phyloP scores from a whole-genome alignment of 1,140 invertebrate species.

The Lucilia cuprina region DNA sequence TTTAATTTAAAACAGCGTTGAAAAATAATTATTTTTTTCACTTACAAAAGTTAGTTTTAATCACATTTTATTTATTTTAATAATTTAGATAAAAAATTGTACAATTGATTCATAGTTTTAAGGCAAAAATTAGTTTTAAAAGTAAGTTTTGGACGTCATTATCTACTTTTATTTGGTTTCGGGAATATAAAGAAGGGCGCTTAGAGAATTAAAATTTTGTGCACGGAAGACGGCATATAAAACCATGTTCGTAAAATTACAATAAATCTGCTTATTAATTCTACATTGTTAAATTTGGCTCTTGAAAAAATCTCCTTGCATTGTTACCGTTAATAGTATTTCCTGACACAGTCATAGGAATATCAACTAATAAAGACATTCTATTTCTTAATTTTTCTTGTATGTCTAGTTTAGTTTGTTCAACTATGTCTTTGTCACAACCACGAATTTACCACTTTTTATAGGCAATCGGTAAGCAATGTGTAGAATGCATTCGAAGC shows the following conservation, averaged over 20 bases:
- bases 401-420: not conserved
- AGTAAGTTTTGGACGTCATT: no score
- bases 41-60: no score
- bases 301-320: not conserved
- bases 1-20: no score
- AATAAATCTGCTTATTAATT: not conserved
- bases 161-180: no score
- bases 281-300: not conserved
- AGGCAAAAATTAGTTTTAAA: no score
- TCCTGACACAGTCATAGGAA: not conserved
- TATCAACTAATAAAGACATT: not conserved
- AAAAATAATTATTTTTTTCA: no score
- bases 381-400: not conserved
- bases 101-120: no score
- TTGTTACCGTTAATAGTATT: not conserved
- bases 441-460: not conserved
- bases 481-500: not conserved
- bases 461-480: not conserved
- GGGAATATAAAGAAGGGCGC: no score
- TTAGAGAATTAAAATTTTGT: no score
- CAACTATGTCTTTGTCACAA: not conserved
- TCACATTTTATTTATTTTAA: no score
- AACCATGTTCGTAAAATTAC: not conserved
- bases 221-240: no score
- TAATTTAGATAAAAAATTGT: no score